A percentile compares a stretch with the other conserved stretches of the same genome.
Evolutionary conservation across 2,113 vertebrate genomes (phyloP).

Genomic region (Dipodomys merriami): DNA sequence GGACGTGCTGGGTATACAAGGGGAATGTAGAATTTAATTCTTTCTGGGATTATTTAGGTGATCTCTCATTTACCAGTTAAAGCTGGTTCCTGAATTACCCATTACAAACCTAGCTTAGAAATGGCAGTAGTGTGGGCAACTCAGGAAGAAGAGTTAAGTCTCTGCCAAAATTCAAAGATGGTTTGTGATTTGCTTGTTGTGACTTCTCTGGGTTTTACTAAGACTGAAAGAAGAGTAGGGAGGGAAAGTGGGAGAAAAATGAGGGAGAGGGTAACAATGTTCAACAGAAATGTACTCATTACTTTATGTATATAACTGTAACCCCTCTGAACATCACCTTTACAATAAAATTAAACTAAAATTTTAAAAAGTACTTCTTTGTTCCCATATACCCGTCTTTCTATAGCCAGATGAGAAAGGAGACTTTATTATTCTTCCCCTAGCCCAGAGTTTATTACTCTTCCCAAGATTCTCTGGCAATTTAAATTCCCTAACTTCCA

Average conservation of each 20-base stretch:
- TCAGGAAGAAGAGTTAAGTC: neutral
- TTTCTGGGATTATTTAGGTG: neutral
- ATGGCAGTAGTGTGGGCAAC: neutral
- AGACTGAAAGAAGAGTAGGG: neutral
- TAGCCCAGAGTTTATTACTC: slow-evolving; percentile 26
- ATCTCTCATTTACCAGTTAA: neutral
- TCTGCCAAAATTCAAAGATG: slow-evolving; percentile 19
- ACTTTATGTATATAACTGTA: no score
- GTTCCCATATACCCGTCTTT: neutral
- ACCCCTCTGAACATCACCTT: no score
- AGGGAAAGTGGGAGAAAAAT: no score
- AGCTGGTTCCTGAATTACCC: neutral
- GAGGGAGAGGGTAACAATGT: no score
- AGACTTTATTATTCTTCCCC: neutral
- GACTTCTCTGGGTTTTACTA: slow-evolving; percentile 52
- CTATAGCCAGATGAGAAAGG: neutral
- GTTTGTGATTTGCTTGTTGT: neutral
- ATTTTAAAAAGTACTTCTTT: slow-evolving; percentile 36
- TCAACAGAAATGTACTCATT: no score
- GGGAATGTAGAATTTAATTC: neutral
- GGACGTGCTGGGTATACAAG: neutral
- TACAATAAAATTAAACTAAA: no score
- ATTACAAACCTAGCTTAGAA: neutral
- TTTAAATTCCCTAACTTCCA: slow-evolving; percentile 14
- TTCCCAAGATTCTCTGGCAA: slow-evolving; percentile 11